Evolutionary conservation across 1,140 invertebrate species (phyloP), one percentile per base, ranked within the genome.

Genomic region (Caenorhabditis tropicalis): DNA sequence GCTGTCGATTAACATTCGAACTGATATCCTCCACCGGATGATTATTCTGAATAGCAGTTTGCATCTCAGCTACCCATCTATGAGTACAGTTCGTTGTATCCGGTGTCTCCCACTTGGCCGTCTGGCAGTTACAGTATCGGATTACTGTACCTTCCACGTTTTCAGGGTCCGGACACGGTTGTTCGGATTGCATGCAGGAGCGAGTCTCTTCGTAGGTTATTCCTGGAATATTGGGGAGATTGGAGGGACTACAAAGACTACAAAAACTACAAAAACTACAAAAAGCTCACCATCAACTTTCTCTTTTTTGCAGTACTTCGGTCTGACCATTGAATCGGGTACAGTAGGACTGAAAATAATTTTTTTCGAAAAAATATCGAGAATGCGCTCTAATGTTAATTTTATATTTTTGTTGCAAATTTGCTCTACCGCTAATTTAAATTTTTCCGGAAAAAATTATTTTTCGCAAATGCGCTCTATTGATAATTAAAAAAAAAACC

Each of bases 51-150:
- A 87, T 49, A 1, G 83, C 53, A 7, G 49, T 81, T 16, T 51
- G n/a, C 74, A 87, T 49, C 29, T 87, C 83, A 6, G 82, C 84
- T 7, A 87, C 81, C 86, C 86, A 87, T 49, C 82, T 84, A 65
- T 87, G 86, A 9, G 84, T 87, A 46, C 86, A 87, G 46, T 87
- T 86, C 29, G 53, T 87, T 56, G 81, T 87, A 31, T 86, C 81
- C 65, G 86, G 82, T 27, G 74, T n/a, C 15, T 85, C 85, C 85
- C 85, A 86, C 36, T 83, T 83, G 4, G 60, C 82, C 27, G 85
- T 85, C 36, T 74, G 43, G 49, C 85, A 86, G 53, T 86, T 80
- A 70, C 85, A 86, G 48, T 53, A 80, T 24, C 83, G 36, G 33
- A 51, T 48, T 39, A 84, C 58, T 39, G 79, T 81, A 31, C 83